Base-by-base conservation (phyloP, 2,113 vertebrate genomes). In the Hippocampus barbouri region DNA sequence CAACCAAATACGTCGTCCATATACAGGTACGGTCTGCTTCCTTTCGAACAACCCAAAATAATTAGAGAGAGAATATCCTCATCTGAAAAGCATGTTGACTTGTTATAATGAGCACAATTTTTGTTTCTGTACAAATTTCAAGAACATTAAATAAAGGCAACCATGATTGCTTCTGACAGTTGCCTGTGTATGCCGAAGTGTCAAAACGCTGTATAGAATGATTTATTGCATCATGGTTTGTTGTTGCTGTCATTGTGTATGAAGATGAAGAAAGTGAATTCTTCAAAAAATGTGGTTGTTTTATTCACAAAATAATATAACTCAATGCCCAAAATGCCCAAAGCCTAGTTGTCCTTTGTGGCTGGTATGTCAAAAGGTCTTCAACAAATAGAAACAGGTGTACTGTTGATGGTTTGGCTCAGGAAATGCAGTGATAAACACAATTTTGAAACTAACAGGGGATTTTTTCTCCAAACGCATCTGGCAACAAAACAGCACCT, bases 1-100 rank as follows among this genome's bases (percentile, higher is more conserved):
- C 93, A 47, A 94, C 89, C 0, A 94, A 98, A 23, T 97, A 97
- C 1, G 74, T 94, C 60, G 90, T 99, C 51, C 93, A 91, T 0
- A 92, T 99, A 47, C 95, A 99, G 97, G 97, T 99, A 91, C 0
- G 43, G 51, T 18, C 0, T 8, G 38, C 47, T 59, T 53, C 2
- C 14, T 67, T 4, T 41, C 38, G 1, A 25, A 67, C 40, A 12
- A 38, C 27, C 30, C 30, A 5, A 54, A 54, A 21, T 68, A 68
- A 47, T 25, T 6, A 8, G 27, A 38, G 21, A 3, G 5, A 43
- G 9, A 14, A 25, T 21, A n/a, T 65, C 5, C n/a, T 65, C 7
- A 41, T n/a, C 3, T 43, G 25, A 60, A 15, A 18, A 8, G 57
- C 27, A 10, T 27, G 14, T 25, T 11, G 8, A 12, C 30, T 23